These are phyloP conservation scores for Meandrina meandrites DNA, from an alignment of 92 coral and sea anemone species.

Conservation along the genomic window DNA sequence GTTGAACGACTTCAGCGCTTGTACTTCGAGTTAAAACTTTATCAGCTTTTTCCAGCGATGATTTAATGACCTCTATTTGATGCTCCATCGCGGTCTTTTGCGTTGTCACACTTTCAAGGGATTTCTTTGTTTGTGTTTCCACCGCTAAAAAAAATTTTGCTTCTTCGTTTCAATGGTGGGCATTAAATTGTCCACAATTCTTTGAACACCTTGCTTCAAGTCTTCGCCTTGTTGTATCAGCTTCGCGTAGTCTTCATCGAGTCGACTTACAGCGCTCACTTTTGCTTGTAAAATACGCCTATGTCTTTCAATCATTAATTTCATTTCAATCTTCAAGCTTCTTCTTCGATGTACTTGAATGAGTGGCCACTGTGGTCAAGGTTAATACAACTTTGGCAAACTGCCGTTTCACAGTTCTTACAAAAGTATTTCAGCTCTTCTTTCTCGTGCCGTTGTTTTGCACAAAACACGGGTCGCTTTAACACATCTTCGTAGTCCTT, in stretches of 20 bases:
- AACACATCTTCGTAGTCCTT: constrained; percentile 31
- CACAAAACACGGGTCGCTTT: constrained; percentile 14
- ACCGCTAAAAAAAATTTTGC: not conserved
- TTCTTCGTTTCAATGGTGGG: not conserved
- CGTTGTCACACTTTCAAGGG: not conserved
- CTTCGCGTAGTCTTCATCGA: not conserved
- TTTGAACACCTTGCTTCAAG: not conserved
- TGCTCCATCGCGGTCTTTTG: not conserved
- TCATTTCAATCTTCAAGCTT: constrained; percentile 6
- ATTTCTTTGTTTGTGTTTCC: not conserved
- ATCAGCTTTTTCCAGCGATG: constrained; percentile 2
- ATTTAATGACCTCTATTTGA: not conserved
- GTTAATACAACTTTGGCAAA: not conserved
- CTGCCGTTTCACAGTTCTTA: constrained; percentile 8
- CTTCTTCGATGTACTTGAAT: constrained; percentile 10
- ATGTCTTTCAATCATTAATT: not conserved
- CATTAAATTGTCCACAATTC: not conserved
- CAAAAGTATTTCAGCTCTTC: constrained; percentile 26
- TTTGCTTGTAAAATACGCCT: not conserved
- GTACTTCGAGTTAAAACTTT: not conserved
- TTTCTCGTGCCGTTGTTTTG: constrained; percentile 26
- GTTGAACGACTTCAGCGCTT: not conserved
- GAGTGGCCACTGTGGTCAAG: too few species aligned
- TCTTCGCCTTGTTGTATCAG: not conserved
- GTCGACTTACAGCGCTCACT: not conserved